phyloP scores from a whole-genome alignment of 2,888 invertebrate species.

The Perizoma flavofasciatum region DNA sequence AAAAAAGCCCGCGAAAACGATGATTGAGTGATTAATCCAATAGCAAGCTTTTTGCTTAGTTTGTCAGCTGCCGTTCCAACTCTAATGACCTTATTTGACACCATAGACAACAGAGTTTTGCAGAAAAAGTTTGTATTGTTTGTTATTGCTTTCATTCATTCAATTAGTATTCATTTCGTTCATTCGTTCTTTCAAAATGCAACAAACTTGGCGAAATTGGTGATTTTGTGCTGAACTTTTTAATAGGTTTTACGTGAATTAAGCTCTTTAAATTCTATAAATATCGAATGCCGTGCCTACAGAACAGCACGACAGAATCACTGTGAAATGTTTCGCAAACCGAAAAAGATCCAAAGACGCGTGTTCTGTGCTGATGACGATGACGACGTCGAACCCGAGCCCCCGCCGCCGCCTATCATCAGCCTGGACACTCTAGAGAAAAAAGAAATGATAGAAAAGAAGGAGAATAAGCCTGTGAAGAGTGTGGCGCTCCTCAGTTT shows the following conservation, averaged over 20 bases:
- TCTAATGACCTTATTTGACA: neutral
- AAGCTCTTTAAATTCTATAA: no score
- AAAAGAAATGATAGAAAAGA: slow-evolving; percentile 63
- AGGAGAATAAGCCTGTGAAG: slow-evolving; percentile 81
- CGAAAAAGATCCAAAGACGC: slow-evolving; percentile 91
- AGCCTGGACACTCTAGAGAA: slow-evolving; percentile 57
- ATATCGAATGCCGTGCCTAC: no score
- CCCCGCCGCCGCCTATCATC: slow-evolving; percentile 79
- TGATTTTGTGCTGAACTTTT: neutral
- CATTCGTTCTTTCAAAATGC: neutral
- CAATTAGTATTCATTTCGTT: neutral
- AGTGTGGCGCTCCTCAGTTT: slow-evolving; percentile 89
- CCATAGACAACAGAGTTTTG: neutral
- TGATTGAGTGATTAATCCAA: no score
- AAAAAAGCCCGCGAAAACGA: no score
- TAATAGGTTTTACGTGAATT: neutral
- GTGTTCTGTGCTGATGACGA: slow-evolving; percentile 89
- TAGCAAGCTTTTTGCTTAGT: no score
- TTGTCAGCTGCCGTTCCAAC: no score
- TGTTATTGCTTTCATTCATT: no score
- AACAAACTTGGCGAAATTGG: neutral
- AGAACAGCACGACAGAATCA: neutral
- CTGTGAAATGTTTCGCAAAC: slow-evolving; percentile 91
- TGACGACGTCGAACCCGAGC: slow-evolving; percentile 83
- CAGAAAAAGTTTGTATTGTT: no score